Base-by-base conservation (phyloP, 2,888 invertebrate genomes). In the Rhaphigaster nebulosa region DNA sequence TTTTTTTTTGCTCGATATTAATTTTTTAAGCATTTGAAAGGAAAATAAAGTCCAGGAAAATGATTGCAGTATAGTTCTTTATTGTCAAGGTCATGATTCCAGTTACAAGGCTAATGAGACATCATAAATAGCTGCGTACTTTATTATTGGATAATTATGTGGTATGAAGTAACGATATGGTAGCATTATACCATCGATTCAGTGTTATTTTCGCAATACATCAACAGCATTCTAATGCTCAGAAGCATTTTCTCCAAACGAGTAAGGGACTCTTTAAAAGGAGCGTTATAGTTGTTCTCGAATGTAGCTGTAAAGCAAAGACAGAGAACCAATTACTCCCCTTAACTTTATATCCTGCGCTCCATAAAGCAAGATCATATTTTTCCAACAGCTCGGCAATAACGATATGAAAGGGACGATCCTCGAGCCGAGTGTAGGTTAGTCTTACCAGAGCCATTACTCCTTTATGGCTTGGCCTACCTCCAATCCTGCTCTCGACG, bases 401-500 rank as follows among this genome's bases (percentile, higher is more conserved):
- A 54, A 56, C 54, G 56, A 56, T 56, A 52, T 52, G 88, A 54
- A 38, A n/a, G 88, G 54, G 54, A 52, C 52, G 88, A 80, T 80
- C 80, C 80, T 41, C 80, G 41, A 41, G 34, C 38, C 23, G 34
- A 12, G n/a, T 65, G 65, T 65, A 88, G 88, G 88, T 88, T 54
- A 88, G 56, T 29, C 87, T 87, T 50, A 52, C 20, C 50, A 50
- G 52, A 34, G 52, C 38, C 88, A 56, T 56, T 88, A 88, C 38
- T 88, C 29, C 88, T 88, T 88, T 88, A 88, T 54, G 60, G 52
- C 56, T 54, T 88, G 88, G 88, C 52, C 88, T 38, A 38, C 52
- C 88, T 88, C 88, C 88, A 88, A 88, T 52, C 88, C 88, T 88
- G 88, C 88, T 56, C 34, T 56, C 29, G 88, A 88, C 88, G 88